A percentile compares a stretch with the other conserved stretches of the same genome.
These are phyloP conservation scores for Tapirus indicus DNA, from an alignment of 2,797 vertebrate genomes.

Conservation along the genomic window DNA sequence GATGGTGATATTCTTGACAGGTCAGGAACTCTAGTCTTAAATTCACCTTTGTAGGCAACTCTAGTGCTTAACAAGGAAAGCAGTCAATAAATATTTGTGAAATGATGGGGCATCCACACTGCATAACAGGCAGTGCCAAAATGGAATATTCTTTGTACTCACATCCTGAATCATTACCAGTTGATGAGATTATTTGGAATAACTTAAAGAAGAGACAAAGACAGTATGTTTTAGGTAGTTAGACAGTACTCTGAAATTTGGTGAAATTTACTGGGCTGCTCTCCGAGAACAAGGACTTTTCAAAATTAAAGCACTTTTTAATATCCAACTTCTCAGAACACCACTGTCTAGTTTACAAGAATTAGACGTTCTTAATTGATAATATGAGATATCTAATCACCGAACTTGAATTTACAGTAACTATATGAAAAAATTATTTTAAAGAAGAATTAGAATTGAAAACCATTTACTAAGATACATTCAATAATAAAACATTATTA, in stretches of 20 bases:
- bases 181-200: neutral
- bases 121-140: neutral
- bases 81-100: neutral
- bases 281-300: conserved; percentile 31
- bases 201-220: conserved; percentile 14
- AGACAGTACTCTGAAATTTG: neutral
- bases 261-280: neutral
- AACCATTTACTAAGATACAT: neutral
- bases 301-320: conserved; percentile 33
- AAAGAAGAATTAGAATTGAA: conserved; percentile 22
- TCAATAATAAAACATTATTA: neutral
- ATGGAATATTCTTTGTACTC: neutral
- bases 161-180: conserved; percentile 5
- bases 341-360: neutral
- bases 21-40: neutral
- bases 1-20: neutral
- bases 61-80: conserved; percentile 3
- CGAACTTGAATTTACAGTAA: neutral
- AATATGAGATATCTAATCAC: neutral
- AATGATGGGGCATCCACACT: neutral
- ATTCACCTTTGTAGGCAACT: neutral
- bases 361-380: neutral
- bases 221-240: conserved; percentile 23
- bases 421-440: neutral
- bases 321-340: conserved; percentile 33